These are phyloP conservation scores for Oryzias curvinotus DNA, from an alignment of 2,113 vertebrate species.

Conservation along the genomic window DNA sequence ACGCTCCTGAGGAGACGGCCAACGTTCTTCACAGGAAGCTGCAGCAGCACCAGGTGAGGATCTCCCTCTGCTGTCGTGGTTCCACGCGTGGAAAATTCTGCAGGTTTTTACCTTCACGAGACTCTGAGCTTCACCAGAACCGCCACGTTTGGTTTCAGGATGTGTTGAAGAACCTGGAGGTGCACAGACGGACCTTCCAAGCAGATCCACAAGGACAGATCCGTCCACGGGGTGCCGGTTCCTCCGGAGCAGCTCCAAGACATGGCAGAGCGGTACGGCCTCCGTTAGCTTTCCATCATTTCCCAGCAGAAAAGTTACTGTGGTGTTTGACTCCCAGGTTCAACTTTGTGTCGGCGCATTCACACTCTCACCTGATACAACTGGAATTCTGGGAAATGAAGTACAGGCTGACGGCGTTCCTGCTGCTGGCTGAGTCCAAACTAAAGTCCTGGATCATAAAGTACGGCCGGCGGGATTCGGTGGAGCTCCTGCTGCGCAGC, in stretches of 20 bases:
- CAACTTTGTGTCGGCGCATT: constrained; percentile 91
- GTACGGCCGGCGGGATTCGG: constrained; percentile 93
- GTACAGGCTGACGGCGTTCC: constrained; percentile 92
- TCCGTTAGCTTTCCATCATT: not conserved
- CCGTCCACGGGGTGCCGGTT: constrained; percentile 93
- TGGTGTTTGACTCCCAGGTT: constrained; percentile 80
- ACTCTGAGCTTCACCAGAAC: not conserved
- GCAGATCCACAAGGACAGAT: constrained; percentile 90
- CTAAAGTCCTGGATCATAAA: constrained; percentile 99
- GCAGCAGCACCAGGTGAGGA: constrained; percentile 89
- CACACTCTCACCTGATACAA: constrained; percentile 91
- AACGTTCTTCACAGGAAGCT: constrained; percentile 88
- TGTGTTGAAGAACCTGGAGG: constrained; percentile 89
- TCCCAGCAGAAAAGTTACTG: not conserved
- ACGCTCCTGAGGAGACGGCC: constrained; percentile 92
- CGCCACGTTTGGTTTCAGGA: constrained; percentile 78
- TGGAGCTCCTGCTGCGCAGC: constrained; percentile 91
- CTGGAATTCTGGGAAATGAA: constrained; percentile 98
- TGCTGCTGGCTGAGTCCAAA: constrained; percentile 94
- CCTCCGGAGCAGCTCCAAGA: constrained; percentile 95
- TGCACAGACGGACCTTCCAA: constrained; percentile 91
- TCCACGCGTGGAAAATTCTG: not conserved
- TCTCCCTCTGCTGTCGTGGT: not conserved
- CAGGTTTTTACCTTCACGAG: not conserved
- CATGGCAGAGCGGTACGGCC: constrained; percentile 89